Evolutionary conservation across 2,113 vertebrate genomes (phyloP).

Genomic region (Scartelaos histophorus): DNA sequence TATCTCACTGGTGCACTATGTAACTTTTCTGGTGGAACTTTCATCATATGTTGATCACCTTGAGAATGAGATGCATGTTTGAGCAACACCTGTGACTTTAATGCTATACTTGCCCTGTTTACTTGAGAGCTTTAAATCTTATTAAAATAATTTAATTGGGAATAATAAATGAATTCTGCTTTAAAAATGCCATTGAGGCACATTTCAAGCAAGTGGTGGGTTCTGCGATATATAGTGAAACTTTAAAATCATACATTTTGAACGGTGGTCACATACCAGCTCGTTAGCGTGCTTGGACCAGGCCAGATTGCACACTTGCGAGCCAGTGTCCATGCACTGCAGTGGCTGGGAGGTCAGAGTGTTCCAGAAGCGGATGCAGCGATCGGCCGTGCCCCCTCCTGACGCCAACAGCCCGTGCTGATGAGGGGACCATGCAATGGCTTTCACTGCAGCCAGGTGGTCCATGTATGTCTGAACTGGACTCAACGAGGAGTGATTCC

Average conservation of each 20-base stretch:
- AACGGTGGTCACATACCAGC: conserved; percentile 75
- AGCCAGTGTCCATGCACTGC: conserved; percentile 92
- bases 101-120: too few relatives aligned
- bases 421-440: conserved; percentile 93
- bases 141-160: too few relatives aligned
- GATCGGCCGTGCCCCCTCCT: conserved; percentile 87
- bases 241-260: background rate
- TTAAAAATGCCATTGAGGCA: too few relatives aligned
- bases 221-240: background rate
- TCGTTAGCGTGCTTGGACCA: conserved; percentile 96
- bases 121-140: too few relatives aligned
- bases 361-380: conserved; percentile 97
- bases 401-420: conserved; percentile 92
- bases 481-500: conserved; percentile 86
- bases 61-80: too few relatives aligned
- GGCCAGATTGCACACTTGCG: conserved; percentile 93
- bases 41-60: too few relatives aligned
- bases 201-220: too few relatives aligned
- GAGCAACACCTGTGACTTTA: too few relatives aligned
- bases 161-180: too few relatives aligned
- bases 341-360: conserved; percentile 90
- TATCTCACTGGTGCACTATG: too few relatives aligned
- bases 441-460: conserved; percentile 92
- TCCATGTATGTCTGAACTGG: conserved; percentile 92
- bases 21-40: too few relatives aligned